Evolutionary conservation across 2,113 vertebrate species (phyloP), one percentile per base, ranked within the genome.

Genomic region (Chamaetylas fuelleborni): DNA sequence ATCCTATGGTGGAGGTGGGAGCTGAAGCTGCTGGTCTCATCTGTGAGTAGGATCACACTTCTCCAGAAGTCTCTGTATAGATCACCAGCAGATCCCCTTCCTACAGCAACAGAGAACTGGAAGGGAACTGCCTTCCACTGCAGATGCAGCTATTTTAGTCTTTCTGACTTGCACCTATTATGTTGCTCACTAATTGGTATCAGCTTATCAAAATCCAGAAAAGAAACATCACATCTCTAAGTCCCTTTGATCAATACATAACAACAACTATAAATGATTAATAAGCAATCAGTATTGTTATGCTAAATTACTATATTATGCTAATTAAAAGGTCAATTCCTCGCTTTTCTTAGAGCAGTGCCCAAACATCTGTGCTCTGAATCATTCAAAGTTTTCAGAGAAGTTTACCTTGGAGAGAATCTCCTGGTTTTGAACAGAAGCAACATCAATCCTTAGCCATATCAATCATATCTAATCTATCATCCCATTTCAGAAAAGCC

Each of bases 361-460:
- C 33, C 65, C 42, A 76, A 84, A 50, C 29, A 93, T 71, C 20
- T 43, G 62, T 51, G 40, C 31, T 92, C 43, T 6, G 36, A 77
- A 38, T 47, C 24, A 92, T 86, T 94, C 33, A 72, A 85, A 87
- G 38, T 29, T 86, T 92, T 78, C 53, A 50, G 84, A 91, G 57
- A 74, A 71, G 71, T 85, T 73, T 56, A 77, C 50, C 54, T 74
- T 5, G 20, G 56, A 71, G 71, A 71, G 18, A 90, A 81, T 85
- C 62, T 86, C 74, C 81, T 81, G 24, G 66, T 86, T 81, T 92
- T n/a, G 67, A 92, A 91, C 18, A 92, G 45, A 67, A 93, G 74
- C 51, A 74, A 42, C 31, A 66, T 38, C 34, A 48, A 48, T 29
- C 19, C 81, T 81, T 36, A 91, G 45, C 57, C 62, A 47, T 26